Conservation (phyloP, 2,113 vertebrate species). For the Lycaon pictus region DNA sequence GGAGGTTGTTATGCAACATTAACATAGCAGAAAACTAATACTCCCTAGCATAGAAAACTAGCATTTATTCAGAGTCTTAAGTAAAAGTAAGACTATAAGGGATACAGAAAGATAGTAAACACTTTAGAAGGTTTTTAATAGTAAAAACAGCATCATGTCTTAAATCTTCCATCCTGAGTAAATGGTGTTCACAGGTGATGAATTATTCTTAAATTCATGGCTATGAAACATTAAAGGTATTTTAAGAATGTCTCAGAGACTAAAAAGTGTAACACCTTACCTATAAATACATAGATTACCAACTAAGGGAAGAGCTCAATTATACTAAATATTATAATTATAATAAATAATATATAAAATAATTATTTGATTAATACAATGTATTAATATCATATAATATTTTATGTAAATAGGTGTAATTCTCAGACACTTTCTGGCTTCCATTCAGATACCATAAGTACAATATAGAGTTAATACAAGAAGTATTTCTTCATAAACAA, state of each 20-base stretch:
- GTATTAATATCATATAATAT: background rate
- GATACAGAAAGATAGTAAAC: background rate
- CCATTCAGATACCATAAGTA: background rate
- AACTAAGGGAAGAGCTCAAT: background rate
- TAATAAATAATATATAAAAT: background rate
- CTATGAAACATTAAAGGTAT: background rate
- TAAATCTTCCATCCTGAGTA: background rate
- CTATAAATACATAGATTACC: background rate
- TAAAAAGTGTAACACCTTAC: background rate
- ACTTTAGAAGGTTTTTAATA: background rate
- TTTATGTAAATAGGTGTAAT: background rate
- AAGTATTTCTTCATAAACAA: background rate
- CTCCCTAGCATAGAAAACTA: background rate
- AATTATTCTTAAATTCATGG: background rate
- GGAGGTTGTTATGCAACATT: background rate
- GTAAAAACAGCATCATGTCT: background rate
- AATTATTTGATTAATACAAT: background rate
- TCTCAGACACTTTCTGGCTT: background rate
- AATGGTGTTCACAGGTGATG: background rate
- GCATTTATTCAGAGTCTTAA: background rate
- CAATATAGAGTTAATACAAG: background rate
- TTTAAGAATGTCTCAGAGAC: background rate
- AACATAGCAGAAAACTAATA: background rate
- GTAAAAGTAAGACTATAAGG: background rate
- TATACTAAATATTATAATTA: background rate